phyloP scores from a whole-genome alignment of 1,140 invertebrate genomes.

The Hypsibius dujardini region DNA sequence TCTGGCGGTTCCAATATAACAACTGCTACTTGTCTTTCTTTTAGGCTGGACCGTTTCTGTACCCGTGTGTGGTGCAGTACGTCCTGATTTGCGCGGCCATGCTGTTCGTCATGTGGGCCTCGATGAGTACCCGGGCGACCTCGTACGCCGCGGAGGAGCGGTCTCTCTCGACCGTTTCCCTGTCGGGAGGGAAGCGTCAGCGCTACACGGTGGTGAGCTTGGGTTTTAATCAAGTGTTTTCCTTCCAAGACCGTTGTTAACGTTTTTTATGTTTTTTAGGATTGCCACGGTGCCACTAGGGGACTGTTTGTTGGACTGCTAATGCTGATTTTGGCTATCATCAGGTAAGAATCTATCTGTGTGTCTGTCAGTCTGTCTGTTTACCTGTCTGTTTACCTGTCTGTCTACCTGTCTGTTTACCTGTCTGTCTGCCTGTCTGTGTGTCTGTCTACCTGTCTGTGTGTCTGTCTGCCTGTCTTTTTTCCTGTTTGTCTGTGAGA shows the following conservation, averaged over 20 bases:
- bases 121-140: constrained; percentile 36
- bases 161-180: constrained; percentile 16
- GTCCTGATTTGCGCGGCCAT: constrained; percentile 86
- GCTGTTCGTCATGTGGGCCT: constrained; percentile 84
- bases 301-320: constrained; percentile 74
- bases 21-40: not conserved
- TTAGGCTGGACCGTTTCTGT: constrained; percentile 49
- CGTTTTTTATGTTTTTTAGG: constrained; percentile 28
- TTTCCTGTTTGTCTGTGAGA: no score
- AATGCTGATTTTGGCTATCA: constrained; percentile 74
- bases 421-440: no score
- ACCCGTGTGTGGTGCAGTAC: constrained; percentile 90
- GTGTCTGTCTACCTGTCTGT: no score
- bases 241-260: not conserved
- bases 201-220: constrained; percentile 1
- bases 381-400: no score
- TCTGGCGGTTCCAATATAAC: not conserved
- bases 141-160: constrained; percentile 25
- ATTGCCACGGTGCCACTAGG: constrained; percentile 79
- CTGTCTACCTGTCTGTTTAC: no score
- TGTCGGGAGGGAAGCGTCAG: not conserved
- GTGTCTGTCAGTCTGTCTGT: no score
- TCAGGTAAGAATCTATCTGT: constrained; percentile 35
- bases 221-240: not conserved
- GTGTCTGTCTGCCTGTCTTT: no score